Base-by-base conservation (phyloP, 2,797 vertebrate genomes). In the Malacoctenus gilli region DNA sequence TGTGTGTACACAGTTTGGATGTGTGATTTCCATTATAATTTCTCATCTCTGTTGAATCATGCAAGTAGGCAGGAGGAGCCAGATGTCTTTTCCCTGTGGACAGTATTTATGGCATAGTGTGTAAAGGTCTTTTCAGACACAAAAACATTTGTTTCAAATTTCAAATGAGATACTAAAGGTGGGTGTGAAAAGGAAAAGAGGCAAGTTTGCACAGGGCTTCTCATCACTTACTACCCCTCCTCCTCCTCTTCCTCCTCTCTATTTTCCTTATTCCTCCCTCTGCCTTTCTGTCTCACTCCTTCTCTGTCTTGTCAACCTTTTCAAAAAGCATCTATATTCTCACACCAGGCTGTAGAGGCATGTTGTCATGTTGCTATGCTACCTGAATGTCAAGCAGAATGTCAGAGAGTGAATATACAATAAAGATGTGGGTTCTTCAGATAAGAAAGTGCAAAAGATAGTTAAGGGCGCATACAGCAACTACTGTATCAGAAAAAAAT, bases 291-390 rank as follows among this genome's bases (percentile, higher is more conserved):
- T 52, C 59, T 44, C 70, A 12, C 68, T 59, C 52, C n/a, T 60
- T 44, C 63, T 65, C 77, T 64, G 83, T 83, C 86, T 80, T 87
- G 86, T 91, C 90, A 89, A 90, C 89, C 88, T 91, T 91, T 92
- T 89, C 87, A 89, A 77, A 86, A 86, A 84, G 80, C 85, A 84
- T 86, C 82, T 86, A 81, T 85, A 89, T 89, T 87, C 85, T 88
- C 86, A 71, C 75, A 69, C 82, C 70, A 63, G 82, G 84, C 87
- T 89, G 82, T 87, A 80, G 86, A 82, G 87, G 75, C 79, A 78
- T 89, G 87, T 91, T 91, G 88, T 90, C 89, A 90, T 89, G 87
- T 90, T 90, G 89, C 89, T 88, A 88, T 84, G 89, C 85, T 89
- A 89, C 87, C 89, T 91, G 90, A 91, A 92, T 91, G 86, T 91